Conservation (phyloP, 1,140 invertebrate genomes). For the Anastatus disparis region DNA sequence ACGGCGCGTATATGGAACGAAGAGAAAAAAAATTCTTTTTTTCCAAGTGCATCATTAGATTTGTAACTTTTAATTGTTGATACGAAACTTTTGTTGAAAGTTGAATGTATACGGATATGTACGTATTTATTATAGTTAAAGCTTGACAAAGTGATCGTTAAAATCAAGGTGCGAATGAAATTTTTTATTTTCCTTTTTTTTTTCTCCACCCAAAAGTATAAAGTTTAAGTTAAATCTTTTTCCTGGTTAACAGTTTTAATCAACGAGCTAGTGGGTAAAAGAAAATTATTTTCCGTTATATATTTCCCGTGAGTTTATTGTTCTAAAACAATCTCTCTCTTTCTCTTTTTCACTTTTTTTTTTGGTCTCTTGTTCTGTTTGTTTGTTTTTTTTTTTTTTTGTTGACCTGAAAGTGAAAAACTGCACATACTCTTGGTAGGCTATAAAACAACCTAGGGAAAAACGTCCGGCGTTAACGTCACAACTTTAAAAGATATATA, state of each 20-base stretch:
- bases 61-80: no score
- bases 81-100: no score
- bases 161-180: neutral
- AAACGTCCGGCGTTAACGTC: neutral
- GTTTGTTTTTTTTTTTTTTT: neutral
- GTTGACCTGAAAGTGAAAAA: slow-evolving; percentile 3
- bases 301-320: neutral
- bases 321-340: neutral
- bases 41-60: no score
- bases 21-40: no score
- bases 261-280: neutral
- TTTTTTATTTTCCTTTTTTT: no score
- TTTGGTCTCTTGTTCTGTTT: no score
- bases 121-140: no score
- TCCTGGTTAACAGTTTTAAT: neutral
- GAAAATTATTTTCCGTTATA: neutral
- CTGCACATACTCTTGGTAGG: neutral
- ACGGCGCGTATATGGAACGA: no score
- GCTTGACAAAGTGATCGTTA: neutral
- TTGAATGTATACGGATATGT: no score
- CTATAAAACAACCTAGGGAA: neutral
- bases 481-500: neutral
- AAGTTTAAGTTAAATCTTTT: neutral
- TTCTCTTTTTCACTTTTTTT: no score
- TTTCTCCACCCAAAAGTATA: no score